A percentile compares a stretch with the other conserved stretches of the same genome.
These are phyloP conservation scores for Ormyrus labotus DNA, from an alignment of 2,888 invertebrate species.

Conservation along the genomic window DNA sequence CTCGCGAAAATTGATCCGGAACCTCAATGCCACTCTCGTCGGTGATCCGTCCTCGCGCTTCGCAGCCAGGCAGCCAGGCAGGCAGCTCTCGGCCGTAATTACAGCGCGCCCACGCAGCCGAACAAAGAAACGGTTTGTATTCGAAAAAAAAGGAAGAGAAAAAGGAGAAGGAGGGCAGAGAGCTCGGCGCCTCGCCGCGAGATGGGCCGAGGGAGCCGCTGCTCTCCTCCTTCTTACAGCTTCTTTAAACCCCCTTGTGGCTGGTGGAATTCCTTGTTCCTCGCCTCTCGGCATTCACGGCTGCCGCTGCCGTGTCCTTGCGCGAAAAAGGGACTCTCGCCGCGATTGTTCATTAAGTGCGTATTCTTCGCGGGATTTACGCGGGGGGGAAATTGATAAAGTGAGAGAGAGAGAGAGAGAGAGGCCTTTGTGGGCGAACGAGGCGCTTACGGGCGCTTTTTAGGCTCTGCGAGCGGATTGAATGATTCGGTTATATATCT, in stretches of 20 bases:
- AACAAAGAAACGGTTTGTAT: slow-evolving; percentile 44
- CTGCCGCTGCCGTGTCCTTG: neutral
- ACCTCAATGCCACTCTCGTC: slow-evolving; percentile 32
- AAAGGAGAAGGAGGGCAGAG: too few species aligned
- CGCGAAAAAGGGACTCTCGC: neutral
- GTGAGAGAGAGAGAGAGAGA: too few species aligned
- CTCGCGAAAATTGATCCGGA: slow-evolving; percentile 33
- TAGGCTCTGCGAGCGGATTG: too few species aligned
- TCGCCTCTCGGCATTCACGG: neutral
- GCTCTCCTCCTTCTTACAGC: neutral
- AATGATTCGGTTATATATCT: too few species aligned
- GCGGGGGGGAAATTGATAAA: too few species aligned
- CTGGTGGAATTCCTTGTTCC: neutral
- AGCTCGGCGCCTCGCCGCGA: too few species aligned
- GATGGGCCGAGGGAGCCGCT: too few species aligned
- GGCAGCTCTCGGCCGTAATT: slow-evolving; percentile 13
- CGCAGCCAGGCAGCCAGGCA: neutral
- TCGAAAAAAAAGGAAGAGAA: neutral
- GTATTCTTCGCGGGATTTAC: too few species aligned
- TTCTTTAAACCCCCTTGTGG: neutral
- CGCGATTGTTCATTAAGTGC: too few species aligned
- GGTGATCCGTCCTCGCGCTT: slow-evolving; percentile 36
- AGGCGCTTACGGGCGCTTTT: too few species aligned
- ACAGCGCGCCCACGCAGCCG: slow-evolving; percentile 29
- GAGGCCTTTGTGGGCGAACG: too few species aligned